Evolutionary conservation across 2,113 vertebrate species (phyloP).

Genomic region (Plecturocebus donacophilus): DNA sequence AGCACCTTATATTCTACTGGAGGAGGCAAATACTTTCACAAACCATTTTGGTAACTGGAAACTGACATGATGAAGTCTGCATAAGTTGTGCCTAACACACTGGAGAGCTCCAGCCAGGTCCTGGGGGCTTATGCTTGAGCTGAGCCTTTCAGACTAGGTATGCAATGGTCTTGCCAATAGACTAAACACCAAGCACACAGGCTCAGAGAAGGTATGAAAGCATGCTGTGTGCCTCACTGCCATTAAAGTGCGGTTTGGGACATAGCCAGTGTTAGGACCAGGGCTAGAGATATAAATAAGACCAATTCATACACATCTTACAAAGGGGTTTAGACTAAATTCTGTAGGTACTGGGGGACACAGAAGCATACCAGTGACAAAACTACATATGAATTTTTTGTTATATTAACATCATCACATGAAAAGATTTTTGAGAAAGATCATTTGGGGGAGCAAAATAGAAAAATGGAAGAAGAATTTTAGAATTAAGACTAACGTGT

Average conservation of each 20-base stretch:
- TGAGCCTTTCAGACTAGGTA: background rate
- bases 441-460: background rate
- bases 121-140: background rate
- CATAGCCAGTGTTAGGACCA: background rate
- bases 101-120: background rate
- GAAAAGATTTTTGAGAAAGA: background rate
- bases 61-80: too few species aligned
- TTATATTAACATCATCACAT: background rate
- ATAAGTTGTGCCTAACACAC: too few species aligned
- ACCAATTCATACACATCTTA: background rate
- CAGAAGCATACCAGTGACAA: background rate
- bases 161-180: background rate
- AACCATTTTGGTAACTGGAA: background rate
- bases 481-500: background rate
- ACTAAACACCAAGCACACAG: background rate
- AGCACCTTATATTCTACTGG: background rate
- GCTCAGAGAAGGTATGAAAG: background rate
- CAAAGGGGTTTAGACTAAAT: background rate
- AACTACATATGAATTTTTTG: background rate
- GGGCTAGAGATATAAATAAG: background rate
- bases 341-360: background rate
- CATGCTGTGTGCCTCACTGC: accelerated
- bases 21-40: background rate
- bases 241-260: too few species aligned
- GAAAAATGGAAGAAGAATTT: background rate